Evolutionary conservation across 2,797 vertebrate genomes (phyloP), one percentile per base, ranked within the genome.

Genomic region (Dromococcyx pavoninus): DNA sequence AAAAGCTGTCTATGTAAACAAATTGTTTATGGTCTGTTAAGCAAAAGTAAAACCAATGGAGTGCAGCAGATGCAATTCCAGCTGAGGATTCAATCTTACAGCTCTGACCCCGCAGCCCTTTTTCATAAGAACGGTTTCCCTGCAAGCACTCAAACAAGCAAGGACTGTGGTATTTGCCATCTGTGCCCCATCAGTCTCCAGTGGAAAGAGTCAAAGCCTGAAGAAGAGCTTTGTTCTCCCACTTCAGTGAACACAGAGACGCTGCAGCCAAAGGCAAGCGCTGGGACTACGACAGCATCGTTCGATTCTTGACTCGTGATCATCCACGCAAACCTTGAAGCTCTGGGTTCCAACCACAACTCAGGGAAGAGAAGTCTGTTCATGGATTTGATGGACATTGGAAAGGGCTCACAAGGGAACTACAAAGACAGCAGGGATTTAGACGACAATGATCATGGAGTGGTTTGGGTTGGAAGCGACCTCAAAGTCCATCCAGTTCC

Each of bases 11-110:
- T 87, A 8, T 94, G 87, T 95, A 97, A 97, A 96, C 95, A 97
- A 97, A 96, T 96, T 94, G 94, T 94, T 97, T 94, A 85, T 71
- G 92, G 94, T 96, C 97, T 94, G 94, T 91, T 97, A 91, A 94
- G 93, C 84, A 67, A 70, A 93, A 95, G 88, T 77, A 91, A 85
- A 97, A 75, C 48, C 91, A 70, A 77, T n/a, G 76, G 71, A 91
- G 89, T 86, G 95, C 86, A 74, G 89, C 82, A 83, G 91, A 94
- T 75, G 85, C 71, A 89, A 91, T 90, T 95, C 93, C 93, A 89
- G 84, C 86, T 83, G 83, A 94, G 86, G 92, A 95, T 87, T 94
- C 95, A 76, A 64, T 93, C 94, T 86, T 35, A 54, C 71, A 27
- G 73, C 12, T 54, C 92, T 58, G 73, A 86, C 94, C 91, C 89